Evolutionary conservation across 2,888 invertebrate species (phyloP).

Genomic region (Myopa testacea): DNA sequence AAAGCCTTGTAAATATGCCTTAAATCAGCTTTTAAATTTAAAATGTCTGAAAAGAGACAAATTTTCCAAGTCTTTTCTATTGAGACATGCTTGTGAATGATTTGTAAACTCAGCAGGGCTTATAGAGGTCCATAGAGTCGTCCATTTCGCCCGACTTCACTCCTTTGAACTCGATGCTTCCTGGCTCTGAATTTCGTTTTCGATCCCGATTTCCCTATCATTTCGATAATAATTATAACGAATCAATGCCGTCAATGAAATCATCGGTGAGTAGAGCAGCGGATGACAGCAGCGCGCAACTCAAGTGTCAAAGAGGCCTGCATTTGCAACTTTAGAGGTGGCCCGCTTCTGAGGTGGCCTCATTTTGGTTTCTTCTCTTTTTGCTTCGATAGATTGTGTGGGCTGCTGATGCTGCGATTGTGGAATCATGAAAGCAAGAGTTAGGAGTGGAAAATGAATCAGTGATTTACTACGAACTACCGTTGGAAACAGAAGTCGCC

Average conservation of each 20-base stretch:
- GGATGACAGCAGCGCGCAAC: conserved; percentile 9
- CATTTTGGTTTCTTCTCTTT: neutral
- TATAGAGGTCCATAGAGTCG: too few species aligned
- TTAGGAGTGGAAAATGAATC: neutral
- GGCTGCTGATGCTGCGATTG: neutral
- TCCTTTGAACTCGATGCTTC: neutral
- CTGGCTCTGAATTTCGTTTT: conserved; percentile 9
- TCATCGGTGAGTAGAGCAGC: neutral
- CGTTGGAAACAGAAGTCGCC: neutral
- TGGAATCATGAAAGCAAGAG: conserved; percentile 15
- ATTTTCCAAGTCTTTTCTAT: too few species aligned
- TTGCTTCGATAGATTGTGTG: neutral
- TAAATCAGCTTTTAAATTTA: too few species aligned
- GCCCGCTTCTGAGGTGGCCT: neutral
- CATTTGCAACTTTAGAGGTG: neutral
- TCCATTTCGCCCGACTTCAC: too few species aligned
- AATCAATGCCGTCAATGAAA: conserved; percentile 29
- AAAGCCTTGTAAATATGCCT: too few species aligned
- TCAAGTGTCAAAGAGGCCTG: conserved; percentile 15
- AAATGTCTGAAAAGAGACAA: too few species aligned
- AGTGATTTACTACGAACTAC: neutral
- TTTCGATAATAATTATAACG: conserved; percentile 34
- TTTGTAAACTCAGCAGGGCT: too few species aligned
- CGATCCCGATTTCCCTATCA: too few species aligned
- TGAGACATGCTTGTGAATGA: too few species aligned